These are phyloP conservation scores for Hololepta plana DNA, from an alignment of 2,888 invertebrate genomes.

Conservation along the genomic window DNA sequence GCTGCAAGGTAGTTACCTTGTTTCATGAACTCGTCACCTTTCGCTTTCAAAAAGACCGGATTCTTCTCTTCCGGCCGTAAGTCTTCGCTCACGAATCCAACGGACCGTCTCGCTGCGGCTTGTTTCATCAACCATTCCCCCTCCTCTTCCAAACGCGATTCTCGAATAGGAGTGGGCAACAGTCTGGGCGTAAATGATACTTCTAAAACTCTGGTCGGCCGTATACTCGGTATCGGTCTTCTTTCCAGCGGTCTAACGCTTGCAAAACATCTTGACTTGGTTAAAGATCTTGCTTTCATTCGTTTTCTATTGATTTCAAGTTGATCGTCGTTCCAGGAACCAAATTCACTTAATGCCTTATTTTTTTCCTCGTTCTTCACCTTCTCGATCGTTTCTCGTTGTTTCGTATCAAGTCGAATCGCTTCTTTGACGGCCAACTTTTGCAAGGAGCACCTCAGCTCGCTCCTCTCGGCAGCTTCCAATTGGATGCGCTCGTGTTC, in stretches of 20 bases:
- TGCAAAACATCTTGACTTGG: slow-evolving; percentile 3
- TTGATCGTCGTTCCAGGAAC: no score
- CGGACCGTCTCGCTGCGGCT: slow-evolving; percentile 47
- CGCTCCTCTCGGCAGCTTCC: slow-evolving; percentile 29
- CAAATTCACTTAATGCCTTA: slow-evolving; percentile 45
- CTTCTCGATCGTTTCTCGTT: slow-evolving; percentile 40
- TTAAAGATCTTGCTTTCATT: slow-evolving; percentile 29
- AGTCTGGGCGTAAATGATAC: slow-evolving; percentile 55
- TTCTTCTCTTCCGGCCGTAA: slow-evolving; percentile 63
- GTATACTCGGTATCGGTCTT: slow-evolving; percentile 1
- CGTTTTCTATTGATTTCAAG: no score
- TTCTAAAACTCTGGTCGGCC: slow-evolving; percentile 25
- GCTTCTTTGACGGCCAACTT: slow-evolving; percentile 34
- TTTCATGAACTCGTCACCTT: slow-evolving; percentile 63
- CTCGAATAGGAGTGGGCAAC: slow-evolving; percentile 68
- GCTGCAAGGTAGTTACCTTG: slow-evolving; percentile 61
- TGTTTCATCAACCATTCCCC: slow-evolving; percentile 68
- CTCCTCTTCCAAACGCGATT: slow-evolving; percentile 51
- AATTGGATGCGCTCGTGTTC: slow-evolving; percentile 36
- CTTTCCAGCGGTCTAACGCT: slow-evolving; percentile 1
- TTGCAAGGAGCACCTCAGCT: slow-evolving; percentile 4
- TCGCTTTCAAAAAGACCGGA: slow-evolving; percentile 64
- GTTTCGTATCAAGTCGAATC: slow-evolving; percentile 36
- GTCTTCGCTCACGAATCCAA: slow-evolving; percentile 54
- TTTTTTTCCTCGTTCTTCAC: slow-evolving; percentile 41